Base-by-base conservation (phyloP, 2,113 vertebrate species). In the Hemiprocne comata region DNA sequence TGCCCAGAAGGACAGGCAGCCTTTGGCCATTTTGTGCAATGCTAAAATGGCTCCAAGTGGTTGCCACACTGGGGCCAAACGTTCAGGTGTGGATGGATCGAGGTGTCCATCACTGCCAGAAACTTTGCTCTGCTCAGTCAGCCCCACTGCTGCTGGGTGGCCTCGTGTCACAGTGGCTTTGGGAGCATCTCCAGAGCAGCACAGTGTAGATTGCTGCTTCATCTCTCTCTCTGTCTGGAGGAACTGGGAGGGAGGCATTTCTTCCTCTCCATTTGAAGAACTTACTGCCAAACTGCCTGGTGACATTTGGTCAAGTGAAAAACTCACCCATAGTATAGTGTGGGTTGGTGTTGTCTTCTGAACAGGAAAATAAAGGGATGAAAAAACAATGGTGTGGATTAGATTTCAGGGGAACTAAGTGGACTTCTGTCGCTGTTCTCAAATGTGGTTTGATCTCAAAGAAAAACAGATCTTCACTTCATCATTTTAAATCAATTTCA, bases 401-500 rank as follows among this genome's bases (percentile, higher is more conserved):
- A 82, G 78, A 81, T 97, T 97, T 95, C 73, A 79, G 89, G 75
- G 66, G 73, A n/a, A 20, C 78, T 71, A 90, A 95, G 87, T 95
- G 93, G 92, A 90, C 77, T 90, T 83, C 91, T 96, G 73, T 74
- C 23, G 17, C 75, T 77, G 82, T 96, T 98, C 96, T 91, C 69
- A 95, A 87, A 95, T 72, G 90, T 89, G 95, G 94, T 97, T 97
- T 97, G 95, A 97, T 97, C 96, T 95, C 38, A 53, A 96, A 96
- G 93, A 83, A 97, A 97, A 98, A 93, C 87, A 80, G 76, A 93
- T 97, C 96, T 95, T 97, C 85, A 53, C 89, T 97, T 97, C 92
- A 93, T 98, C 97, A 84, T 97, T 97, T 98, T 96, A 95, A 98
- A 98, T 72, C 97, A 98, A 98, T 98, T 98, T 98, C 97, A 97